Base-by-base conservation (phyloP, 2,113 vertebrate genomes). In the Lagopus leucura region DNA sequence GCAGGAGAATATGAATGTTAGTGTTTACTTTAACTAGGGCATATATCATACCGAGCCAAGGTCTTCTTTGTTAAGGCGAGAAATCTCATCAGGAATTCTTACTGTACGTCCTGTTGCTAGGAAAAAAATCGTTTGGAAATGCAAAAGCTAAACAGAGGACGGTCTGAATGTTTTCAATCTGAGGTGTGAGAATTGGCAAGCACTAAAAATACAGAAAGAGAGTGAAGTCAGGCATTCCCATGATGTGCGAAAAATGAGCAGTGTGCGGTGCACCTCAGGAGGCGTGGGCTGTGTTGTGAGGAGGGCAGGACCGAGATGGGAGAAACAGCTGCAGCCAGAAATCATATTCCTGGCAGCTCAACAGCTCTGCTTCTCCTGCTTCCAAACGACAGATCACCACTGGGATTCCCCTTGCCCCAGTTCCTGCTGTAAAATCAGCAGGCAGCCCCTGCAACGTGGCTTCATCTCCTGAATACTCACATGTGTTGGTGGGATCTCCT, bases 291-390 rank as follows among this genome's bases (percentile, higher is more conserved):
- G 96, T 85, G 88, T 95, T 96, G 86, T 75, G 95, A 92, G 89
- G 60, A 64, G 88, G 79, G 67, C 85, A 36, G 76, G 47, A 57
- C 10, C 3, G 61, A 94, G 64, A 97, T 96, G 94, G 92, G 95
- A 96, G 95, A 96, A 97, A 96, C 97, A 98, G 96, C 97, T 98
- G 97, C 18, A 30, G 86, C 92, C 92, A 94, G 93, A 96, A 97
- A 97, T 97, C 92, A 93, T 86, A 94, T 97, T 97, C 82, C 93
- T 96, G 97, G 95, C 92, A 96, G 91, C 81, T 86, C 96, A 89
- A 79, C 94, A 93, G 89, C 86, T 92, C 89, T 13, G 3, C 77
- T 88, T 85, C 70, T 94, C 93, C 95, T 97, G 91, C 90, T 97
- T 78, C 84, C 93, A 95, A 95, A 83, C 93, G 96, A 93, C 92